Evolutionary conservation across 2,797 vertebrate species (phyloP).

Genomic region (Sparidentex hasta): DNA sequence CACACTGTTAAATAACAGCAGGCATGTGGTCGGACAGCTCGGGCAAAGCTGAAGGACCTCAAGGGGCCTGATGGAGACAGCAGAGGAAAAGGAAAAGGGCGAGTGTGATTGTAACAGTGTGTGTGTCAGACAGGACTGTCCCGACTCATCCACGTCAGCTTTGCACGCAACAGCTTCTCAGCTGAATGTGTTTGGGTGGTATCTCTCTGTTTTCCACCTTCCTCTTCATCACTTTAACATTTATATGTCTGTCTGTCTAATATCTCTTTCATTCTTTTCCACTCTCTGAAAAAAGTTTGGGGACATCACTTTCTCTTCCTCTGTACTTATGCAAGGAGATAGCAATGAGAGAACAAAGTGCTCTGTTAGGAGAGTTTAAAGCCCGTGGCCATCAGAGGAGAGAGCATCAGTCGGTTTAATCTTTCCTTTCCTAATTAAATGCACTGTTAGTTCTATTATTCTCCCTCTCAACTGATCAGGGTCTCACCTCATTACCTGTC

Average conservation of each 20-base stretch:
- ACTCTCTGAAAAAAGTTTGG: not conserved
- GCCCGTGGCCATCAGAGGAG: conserved; percentile 2
- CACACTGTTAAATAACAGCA: conserved; percentile 53
- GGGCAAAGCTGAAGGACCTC: conserved; percentile 61
- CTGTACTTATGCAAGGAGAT: not conserved
- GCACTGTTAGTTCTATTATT: conserved; percentile 16
- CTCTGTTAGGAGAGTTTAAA: conserved; percentile 16
- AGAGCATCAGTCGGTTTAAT: conserved; percentile 19
- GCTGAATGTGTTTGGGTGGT: conserved; percentile 10
- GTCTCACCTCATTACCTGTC: conserved; percentile 42
- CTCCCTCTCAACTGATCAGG: conserved; percentile 14
- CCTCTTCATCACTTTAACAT: not conserved
- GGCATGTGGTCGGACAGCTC: conserved; percentile 64
- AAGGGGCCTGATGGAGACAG: conserved; percentile 46
- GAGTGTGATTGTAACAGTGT: conserved; percentile 50
- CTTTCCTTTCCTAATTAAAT: conserved; percentile 43
- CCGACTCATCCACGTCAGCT: conserved; percentile 61
- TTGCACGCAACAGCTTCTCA: conserved; percentile 6
- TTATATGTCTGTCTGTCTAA: not conserved
- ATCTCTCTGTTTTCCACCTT: not conserved
- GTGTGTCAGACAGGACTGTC: conserved; percentile 67
- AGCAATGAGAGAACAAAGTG: not conserved
- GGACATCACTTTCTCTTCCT: not conserved
- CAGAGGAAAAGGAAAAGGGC: conserved; percentile 71
- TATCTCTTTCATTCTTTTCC: not conserved